Evolutionary conservation across 2,113 vertebrate species (phyloP).

Genomic region (Salvator merianae): DNA sequence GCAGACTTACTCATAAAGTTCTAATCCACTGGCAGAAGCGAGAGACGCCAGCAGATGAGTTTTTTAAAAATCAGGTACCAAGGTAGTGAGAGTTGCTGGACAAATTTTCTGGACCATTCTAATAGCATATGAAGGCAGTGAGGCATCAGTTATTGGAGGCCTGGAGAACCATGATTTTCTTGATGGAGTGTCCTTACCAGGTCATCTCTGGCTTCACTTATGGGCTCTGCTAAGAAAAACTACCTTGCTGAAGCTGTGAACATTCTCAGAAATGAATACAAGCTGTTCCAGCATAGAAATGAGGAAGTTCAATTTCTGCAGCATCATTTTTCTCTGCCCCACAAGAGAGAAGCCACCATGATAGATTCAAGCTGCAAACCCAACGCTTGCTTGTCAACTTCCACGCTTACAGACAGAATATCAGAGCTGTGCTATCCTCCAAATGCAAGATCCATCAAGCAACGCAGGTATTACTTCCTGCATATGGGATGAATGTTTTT

Average conservation of each 20-base stretch:
- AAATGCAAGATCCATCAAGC: constrained; percentile 40
- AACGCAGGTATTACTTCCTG: too few species aligned
- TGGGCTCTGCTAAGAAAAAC: constrained; percentile 69
- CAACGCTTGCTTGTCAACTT: constrained; percentile 54
- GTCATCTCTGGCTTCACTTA: constrained; percentile 58
- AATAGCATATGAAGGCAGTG: constrained; percentile 61
- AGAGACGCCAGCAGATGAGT: constrained; percentile 31
- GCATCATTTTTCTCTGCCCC: constrained; percentile 76
- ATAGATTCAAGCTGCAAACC: constrained; percentile 64
- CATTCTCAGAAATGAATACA: constrained; percentile 74
- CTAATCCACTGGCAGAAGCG: constrained; percentile 44
- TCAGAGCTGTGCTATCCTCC: constrained; percentile 29
- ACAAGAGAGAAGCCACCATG: constrained; percentile 59
- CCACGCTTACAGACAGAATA: constrained; percentile 62
- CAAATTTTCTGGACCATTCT: constrained; percentile 58
- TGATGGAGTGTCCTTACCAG: constrained; percentile 72
- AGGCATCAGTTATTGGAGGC: constrained; percentile 64
- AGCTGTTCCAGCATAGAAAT: constrained; percentile 71
- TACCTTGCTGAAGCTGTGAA: constrained; percentile 68
- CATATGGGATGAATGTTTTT: background rate
- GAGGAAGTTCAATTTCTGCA: constrained; percentile 76
- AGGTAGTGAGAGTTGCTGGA: constrained; percentile 49
- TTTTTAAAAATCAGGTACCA: constrained; percentile 38
- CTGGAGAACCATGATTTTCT: constrained; percentile 64
- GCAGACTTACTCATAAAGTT: background rate